Conservation (phyloP, 2,113 vertebrate genomes). For the Fregetta grallaria region DNA sequence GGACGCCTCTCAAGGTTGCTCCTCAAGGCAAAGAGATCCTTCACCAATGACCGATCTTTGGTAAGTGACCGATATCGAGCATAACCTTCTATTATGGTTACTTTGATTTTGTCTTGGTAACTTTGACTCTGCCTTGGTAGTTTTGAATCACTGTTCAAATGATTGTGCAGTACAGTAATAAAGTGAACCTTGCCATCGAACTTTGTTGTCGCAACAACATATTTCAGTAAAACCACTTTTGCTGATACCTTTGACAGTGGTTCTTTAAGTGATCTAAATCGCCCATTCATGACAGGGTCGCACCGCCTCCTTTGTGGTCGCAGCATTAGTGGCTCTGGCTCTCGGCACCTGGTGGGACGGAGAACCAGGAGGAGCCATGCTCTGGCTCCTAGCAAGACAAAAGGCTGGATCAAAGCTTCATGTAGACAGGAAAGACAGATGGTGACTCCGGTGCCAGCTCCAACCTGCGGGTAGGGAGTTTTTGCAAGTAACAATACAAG, state of each 20-base stretch:
- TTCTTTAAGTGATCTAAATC: not conserved
- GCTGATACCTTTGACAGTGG: not conserved
- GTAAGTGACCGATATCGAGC: accelerated
- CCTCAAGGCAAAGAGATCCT: not conserved
- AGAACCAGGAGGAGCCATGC: not conserved
- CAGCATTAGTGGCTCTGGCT: not conserved
- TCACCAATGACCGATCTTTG: not conserved
- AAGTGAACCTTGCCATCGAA: not conserved
- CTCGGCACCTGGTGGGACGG: not conserved
- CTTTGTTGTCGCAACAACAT: not conserved
- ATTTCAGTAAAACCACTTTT: not conserved
- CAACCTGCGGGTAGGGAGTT: not conserved
- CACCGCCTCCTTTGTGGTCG: accelerated
- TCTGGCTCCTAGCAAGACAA: not conserved
- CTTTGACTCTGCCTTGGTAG: not conserved
- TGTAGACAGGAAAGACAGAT: not conserved
- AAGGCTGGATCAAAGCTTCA: not conserved
- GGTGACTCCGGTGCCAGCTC: not conserved
- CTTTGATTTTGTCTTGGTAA: not conserved
- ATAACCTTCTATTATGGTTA: not conserved
- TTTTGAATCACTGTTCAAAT: not conserved
- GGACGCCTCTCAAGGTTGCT: not conserved
- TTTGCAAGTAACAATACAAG: not conserved
- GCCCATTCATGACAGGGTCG: accelerated
- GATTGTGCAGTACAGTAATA: not conserved